Evolutionary conservation across 2,797 vertebrate genomes (phyloP).

Genomic region (Centroberyx gerrardi): DNA sequence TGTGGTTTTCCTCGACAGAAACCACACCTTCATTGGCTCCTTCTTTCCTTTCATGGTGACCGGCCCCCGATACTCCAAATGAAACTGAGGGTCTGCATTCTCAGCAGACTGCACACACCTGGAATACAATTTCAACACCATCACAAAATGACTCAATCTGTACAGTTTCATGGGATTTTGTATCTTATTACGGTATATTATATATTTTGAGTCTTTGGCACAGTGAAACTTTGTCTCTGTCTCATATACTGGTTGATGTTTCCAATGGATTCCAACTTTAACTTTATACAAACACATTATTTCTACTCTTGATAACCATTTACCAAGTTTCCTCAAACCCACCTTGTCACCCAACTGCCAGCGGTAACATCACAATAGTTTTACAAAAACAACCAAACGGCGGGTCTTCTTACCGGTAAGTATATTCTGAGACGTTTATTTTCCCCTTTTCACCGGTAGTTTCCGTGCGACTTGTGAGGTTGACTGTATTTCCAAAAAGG

Average conservation of each 20-base stretch:
- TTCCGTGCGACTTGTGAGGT: slow-evolving; percentile 98
- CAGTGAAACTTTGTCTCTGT: background rate
- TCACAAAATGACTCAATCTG: slow-evolving; percentile 20
- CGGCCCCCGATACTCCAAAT: slow-evolving; percentile 94
- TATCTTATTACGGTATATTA: background rate
- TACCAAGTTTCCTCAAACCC: background rate
- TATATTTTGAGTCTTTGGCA: too few species aligned
- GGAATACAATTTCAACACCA: slow-evolving; percentile 39
- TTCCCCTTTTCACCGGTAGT: slow-evolving; percentile 97
- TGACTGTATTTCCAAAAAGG: slow-evolving; percentile 98
- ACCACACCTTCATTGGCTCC: slow-evolving; percentile 99
- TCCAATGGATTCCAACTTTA: slow-evolving; percentile 2
- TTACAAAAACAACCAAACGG: background rate
- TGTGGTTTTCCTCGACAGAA: slow-evolving; percentile 92
- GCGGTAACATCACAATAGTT: background rate
- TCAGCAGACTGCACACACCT: slow-evolving; percentile 97
- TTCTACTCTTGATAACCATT: too few species aligned
- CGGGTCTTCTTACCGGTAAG: slow-evolving; percentile 89
- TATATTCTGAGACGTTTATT: slow-evolving; percentile 98
- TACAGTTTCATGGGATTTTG: background rate
- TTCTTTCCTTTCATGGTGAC: slow-evolving; percentile 99
- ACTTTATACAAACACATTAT: background rate
- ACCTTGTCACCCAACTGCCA: background rate
- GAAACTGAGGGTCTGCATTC: slow-evolving; percentile 96
- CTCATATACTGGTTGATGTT: slow-evolving; percentile 2